Base-by-base conservation (phyloP, 1,140 invertebrate species). In the Phortica variegata region DNA sequence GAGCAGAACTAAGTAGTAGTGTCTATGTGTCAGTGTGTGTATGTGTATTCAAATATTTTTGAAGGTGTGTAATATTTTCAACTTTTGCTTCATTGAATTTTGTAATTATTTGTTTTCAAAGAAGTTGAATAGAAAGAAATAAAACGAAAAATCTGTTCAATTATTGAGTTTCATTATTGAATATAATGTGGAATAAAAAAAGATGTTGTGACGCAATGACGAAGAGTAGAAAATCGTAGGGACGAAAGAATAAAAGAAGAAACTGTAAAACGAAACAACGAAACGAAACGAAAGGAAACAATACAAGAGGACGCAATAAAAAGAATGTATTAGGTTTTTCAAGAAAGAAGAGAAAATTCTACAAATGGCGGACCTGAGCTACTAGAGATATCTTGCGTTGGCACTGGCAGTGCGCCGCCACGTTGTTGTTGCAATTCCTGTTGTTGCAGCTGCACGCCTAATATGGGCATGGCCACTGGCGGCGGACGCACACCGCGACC, bases 351-450 rank as follows among this genome's bases (percentile, higher is more conserved):
- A 31, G 18, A 12, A 41, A 10, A 37, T 16, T 16, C 32, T 19
- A n/a, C n/a, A n/a, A n/a, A n/a, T 19, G 44, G 65, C 71, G 71
- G 71, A 74, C 71, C 71, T 74, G 71, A 74, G 49, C 70, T 73
- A 69, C 71, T 74, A 50, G 71, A 74, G 21, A 74, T 71, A 56
- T 74, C 71, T 74, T 74, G 71, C 26, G 51, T 46, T 46, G 71
- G 71, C 54, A 73, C 71, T 29, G 71, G 70, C 38, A 74, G 57
- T 7, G 38, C 38, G 3, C 61, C 70, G 58, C 65, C 65, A 40
- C 70, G 65, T 21, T 73, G 70, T 48, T 73, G 70, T 16, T 66
- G 60, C 58, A 73, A 65, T 54, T 73, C 70, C 70, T 73, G 70
- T 56, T 73, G 70, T 48, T 73, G 70, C 70, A 73, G 43, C 23